Percentiles rank a stretch among this genome's conserved stretches.
Conservation (phyloP, 2,888 invertebrate genomes). For the Apoderus coryli region DNA sequence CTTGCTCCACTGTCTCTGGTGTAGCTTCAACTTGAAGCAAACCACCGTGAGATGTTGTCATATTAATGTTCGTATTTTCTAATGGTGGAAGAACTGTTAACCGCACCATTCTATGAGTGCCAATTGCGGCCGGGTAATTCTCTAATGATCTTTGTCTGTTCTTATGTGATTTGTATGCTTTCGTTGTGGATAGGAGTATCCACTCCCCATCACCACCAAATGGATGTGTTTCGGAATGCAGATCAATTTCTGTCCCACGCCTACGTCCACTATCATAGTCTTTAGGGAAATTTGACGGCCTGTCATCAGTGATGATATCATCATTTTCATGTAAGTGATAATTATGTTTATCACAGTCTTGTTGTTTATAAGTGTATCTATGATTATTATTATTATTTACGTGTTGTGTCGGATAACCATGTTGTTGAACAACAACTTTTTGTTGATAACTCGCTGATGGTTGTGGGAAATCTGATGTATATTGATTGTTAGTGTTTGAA, state of each 20-base stretch:
- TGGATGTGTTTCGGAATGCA: conserved; percentile 43
- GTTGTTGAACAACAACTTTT: conserved; percentile 22
- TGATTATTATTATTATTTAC: conserved; percentile 11
- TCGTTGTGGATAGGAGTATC: conserved; percentile 63
- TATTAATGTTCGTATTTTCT: conserved; percentile 44
- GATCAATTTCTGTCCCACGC: conserved; percentile 20
- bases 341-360: conserved; percentile 17
- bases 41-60: conserved; percentile 59
- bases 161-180: conserved; percentile 48
- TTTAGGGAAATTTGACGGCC: conserved; percentile 38
- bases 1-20: conserved; percentile 54
- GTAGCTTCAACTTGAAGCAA: conserved; percentile 59
- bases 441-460: conserved; percentile 21
- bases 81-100: conserved; percentile 59
- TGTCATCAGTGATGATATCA: conserved; percentile 40
- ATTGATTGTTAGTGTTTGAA: conserved; percentile 23
- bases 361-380: conserved; percentile 14
- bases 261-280: conserved; percentile 12
- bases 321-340: conserved; percentile 7
- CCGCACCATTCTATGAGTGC: conserved; percentile 27
- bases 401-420: conserved; percentile 8
- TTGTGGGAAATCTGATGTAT: conserved; percentile 11
- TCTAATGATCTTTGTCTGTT: conserved; percentile 27
- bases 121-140: conserved; percentile 20
- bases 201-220: conserved; percentile 58